phyloP scores from a whole-genome alignment of 2,113 vertebrate genomes.

The Meleagris gallopavo region DNA sequence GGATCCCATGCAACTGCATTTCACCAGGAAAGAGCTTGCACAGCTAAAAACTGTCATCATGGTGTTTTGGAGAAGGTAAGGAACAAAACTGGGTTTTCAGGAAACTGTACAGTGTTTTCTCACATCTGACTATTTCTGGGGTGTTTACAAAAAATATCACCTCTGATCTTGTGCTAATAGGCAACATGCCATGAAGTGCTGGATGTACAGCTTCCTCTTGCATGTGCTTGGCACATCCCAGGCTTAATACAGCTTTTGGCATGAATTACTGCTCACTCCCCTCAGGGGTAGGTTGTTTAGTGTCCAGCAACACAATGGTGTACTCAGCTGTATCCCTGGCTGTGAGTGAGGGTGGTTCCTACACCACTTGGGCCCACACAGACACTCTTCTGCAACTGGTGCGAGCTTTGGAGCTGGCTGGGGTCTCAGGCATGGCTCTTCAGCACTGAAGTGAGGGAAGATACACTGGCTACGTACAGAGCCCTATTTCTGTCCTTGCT shows the following conservation, averaged over 20 bases:
- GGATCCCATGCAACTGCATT: neutral
- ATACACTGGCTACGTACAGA: neutral
- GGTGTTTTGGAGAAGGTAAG: neutral
- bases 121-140: neutral
- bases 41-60: neutral
- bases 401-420: accelerated
- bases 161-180: neutral
- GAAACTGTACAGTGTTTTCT: neutral
- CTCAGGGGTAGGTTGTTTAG: accelerated
- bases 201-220: neutral
- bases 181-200: neutral
- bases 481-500: accelerated
- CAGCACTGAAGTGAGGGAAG: neutral
- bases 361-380: neutral
- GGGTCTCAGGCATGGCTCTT: neutral
- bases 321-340: accelerated
- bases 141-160: neutral
- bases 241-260: neutral
- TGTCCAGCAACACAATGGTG: neutral
- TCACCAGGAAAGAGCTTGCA: neutral
- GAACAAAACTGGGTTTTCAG: neutral
- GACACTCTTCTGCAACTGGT: neutral
- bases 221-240: neutral
- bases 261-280: neutral
- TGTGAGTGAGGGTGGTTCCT: neutral